Conservation (phyloP, 2,888 invertebrate genomes). For the Hyposoter didymator region DNA sequence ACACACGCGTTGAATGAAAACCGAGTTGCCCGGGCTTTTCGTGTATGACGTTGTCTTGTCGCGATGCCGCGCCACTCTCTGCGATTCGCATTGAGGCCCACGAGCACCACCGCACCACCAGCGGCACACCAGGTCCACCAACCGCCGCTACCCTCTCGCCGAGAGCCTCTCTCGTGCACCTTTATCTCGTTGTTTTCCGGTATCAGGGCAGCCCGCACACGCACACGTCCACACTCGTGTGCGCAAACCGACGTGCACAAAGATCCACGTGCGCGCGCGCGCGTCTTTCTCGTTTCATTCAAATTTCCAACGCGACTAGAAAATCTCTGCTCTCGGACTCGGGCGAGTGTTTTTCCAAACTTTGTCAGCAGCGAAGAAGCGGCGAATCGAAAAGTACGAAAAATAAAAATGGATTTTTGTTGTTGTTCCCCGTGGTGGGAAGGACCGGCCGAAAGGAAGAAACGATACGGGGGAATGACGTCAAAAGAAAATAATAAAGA, state of each 20-base stretch:
- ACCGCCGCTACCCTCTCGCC: slow-evolving; percentile 25
- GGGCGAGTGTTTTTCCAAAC: neutral
- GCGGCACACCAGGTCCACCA: neutral
- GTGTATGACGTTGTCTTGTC: slow-evolving; percentile 35
- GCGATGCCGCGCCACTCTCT: slow-evolving; percentile 41
- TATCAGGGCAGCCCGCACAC: neutral
- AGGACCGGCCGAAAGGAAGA: neutral
- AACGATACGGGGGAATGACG: neutral
- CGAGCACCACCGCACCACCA: slow-evolving; percentile 3
- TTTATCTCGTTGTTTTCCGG: neutral
- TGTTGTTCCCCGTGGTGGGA: no score
- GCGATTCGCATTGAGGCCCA: slow-evolving; percentile 14
- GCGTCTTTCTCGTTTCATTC: slow-evolving; percentile 30
- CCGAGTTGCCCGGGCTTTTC: slow-evolving; percentile 51
- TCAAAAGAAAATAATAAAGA: slow-evolving; percentile 11
- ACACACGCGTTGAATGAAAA: slow-evolving; percentile 52
- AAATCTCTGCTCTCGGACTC: no score
- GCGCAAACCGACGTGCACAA: neutral
- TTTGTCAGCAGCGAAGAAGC: neutral
- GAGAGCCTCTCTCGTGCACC: slow-evolving; percentile 41
- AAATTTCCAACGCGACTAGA: slow-evolving; percentile 41
- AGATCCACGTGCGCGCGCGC: slow-evolving; percentile 7
- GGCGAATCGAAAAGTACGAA: neutral
- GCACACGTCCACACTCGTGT: neutral
- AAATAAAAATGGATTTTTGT: neutral